Percentiles rank a stretch among this genome's conserved stretches.
These are phyloP conservation scores for Rotaria macrura DNA, from an alignment of 2,888 invertebrate genomes.

Conservation along the genomic window DNA sequence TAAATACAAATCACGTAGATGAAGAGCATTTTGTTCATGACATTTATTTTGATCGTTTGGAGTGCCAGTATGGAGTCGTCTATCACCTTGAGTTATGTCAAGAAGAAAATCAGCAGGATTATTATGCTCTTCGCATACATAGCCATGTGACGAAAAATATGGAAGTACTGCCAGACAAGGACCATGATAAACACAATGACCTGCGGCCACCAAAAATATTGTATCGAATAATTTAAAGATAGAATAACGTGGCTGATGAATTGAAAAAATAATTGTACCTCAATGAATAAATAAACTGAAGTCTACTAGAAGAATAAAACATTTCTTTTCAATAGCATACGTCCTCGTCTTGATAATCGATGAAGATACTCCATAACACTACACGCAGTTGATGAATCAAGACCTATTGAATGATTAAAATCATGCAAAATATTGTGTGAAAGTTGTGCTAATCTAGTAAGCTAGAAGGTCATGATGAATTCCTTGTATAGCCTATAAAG, in stretches of 20 bases:
- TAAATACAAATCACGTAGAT: not conserved
- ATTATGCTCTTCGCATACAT: not conserved
- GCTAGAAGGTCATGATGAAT: too few species aligned
- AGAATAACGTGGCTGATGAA: conserved; percentile 35
- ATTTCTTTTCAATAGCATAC: not conserved
- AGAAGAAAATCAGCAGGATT: conserved; percentile 11
- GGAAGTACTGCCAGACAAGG: conserved; percentile 35
- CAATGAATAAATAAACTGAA: conserved; percentile 41
- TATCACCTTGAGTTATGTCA: not conserved
- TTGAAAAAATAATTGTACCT: conserved; percentile 48
- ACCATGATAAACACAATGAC: conserved; percentile 46
- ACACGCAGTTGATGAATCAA: conserved; percentile 49
- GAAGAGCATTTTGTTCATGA: not conserved
- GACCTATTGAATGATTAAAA: conserved; percentile 20
- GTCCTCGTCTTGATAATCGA: not conserved
- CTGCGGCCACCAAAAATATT: conserved; percentile 43
- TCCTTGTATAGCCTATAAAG: too few species aligned
- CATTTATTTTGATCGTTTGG: not conserved
- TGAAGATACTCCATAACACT: conserved; percentile 42
- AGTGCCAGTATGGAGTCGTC: too few species aligned
- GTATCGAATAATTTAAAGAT: conserved; percentile 40
- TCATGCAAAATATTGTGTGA: too few species aligned
- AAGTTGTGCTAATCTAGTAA: too few species aligned
- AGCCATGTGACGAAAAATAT: not conserved
- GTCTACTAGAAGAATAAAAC: too few species aligned